Percentiles rank a stretch among this genome's conserved stretches.
These are phyloP conservation scores for Drosophila arawakana DNA, from an alignment of 1,140 invertebrate genomes.

Conservation along the genomic window DNA sequence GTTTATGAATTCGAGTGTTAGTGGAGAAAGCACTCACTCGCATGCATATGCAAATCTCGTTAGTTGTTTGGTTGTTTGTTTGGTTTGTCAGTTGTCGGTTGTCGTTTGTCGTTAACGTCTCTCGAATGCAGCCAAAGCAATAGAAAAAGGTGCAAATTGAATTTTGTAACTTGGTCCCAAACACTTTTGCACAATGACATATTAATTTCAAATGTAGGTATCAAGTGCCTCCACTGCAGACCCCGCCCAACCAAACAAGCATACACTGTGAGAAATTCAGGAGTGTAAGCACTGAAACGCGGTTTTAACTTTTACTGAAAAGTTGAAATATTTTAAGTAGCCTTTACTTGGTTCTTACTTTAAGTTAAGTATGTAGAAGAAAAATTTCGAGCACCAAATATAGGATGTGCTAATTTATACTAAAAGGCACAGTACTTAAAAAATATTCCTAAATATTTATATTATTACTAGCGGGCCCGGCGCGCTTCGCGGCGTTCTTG, in stretches of 20 bases:
- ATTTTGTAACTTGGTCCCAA: constrained; percentile 59
- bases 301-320: too few species aligned
- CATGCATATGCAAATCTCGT: constrained; percentile 79
- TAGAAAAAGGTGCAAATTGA: constrained; percentile 62
- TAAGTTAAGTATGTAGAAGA: too few species aligned
- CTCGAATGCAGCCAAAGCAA: constrained; percentile 47
- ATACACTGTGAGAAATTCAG: constrained; percentile 14
- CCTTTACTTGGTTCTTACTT: too few species aligned
- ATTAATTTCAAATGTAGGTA: constrained; percentile 72
- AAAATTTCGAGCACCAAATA: too few species aligned
- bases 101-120: constrained; percentile 58
- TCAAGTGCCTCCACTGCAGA: constrained; percentile 21
- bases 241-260: not conserved
- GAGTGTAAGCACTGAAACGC: too few species aligned
- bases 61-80: constrained; percentile 47
- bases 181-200: constrained; percentile 69
- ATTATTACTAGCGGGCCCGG: too few species aligned
- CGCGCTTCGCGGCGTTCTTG: too few species aligned
- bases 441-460: too few species aligned
- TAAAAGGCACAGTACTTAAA: too few species aligned
- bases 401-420: too few species aligned
- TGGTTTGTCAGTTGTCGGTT: constrained; percentile 5
- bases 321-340: too few species aligned
- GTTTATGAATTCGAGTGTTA: constrained; percentile 7
- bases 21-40: constrained; percentile 24